Conservation (phyloP, 2,797 vertebrate species). For the Pseudochromis fuscus region DNA sequence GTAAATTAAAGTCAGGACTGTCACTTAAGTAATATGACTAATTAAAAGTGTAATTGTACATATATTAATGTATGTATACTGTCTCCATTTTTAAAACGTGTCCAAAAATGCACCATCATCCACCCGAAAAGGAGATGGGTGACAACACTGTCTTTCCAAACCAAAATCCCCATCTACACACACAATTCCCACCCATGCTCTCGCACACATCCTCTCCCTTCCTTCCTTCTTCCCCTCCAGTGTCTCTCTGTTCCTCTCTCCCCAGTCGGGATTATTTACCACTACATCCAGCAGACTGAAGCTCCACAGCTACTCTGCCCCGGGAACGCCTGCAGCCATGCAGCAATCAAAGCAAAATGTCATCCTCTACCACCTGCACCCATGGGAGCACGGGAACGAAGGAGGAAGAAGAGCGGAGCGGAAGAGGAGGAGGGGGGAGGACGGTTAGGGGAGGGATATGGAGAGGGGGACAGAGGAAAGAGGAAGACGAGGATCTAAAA, state of each 20-base stretch:
- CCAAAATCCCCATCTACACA: slow-evolving; percentile 29
- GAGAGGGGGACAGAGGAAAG: slow-evolving; percentile 9
- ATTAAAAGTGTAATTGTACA: slow-evolving; percentile 7
- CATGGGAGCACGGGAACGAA: slow-evolving; percentile 68
- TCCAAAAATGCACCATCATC: slow-evolving; percentile 19
- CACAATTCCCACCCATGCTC: slow-evolving; percentile 18
- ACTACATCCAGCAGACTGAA: slow-evolving; percentile 80
- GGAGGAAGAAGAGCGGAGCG: slow-evolving; percentile 45
- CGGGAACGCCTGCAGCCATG: slow-evolving; percentile 84
- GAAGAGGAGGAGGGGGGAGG: slow-evolving; percentile 37
- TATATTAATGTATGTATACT: background rate
- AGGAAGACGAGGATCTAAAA: slow-evolving; percentile 49
- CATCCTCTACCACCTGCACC: slow-evolving; percentile 81
- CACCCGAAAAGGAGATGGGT: slow-evolving; percentile 27
- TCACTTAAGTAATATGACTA: slow-evolving; percentile 3
- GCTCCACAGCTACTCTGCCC: slow-evolving; percentile 76
- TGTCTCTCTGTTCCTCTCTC: slow-evolving; percentile 73
- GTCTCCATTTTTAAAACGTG: background rate
- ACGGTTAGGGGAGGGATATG: slow-evolving; percentile 24
- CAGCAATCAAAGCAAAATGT: slow-evolving; percentile 85
- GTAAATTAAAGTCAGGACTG: slow-evolving; percentile 23
- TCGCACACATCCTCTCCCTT: slow-evolving; percentile 43
- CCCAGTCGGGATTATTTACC: slow-evolving; percentile 87
- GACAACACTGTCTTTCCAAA: slow-evolving; percentile 14
- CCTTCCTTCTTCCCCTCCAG: slow-evolving; percentile 63